Evolutionary conservation across 2,113 vertebrate genomes (phyloP).

Genomic region (Oreocharis arfaki): DNA sequence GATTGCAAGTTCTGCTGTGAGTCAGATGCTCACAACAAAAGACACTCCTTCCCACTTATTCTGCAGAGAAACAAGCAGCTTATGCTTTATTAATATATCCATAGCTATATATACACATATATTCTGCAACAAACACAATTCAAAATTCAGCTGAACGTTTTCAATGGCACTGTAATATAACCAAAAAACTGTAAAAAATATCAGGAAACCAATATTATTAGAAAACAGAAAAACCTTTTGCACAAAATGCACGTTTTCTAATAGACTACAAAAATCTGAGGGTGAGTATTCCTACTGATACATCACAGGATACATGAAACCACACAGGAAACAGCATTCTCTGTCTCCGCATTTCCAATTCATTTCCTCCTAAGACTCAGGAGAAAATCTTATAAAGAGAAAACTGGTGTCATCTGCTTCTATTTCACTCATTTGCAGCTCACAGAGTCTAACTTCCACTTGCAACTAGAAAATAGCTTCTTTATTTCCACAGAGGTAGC

Average conservation of each 20-base stretch:
- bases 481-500: neutral
- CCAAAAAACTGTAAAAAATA: neutral
- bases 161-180: neutral
- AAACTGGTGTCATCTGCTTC: neutral
- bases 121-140: neutral
- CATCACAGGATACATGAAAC: neutral
- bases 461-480: neutral
- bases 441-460: neutral
- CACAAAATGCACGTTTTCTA: neutral
- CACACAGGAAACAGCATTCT: neutral
- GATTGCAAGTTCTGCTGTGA: neutral
- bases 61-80: neutral
- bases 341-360: neutral
- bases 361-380: neutral
- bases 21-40: neutral
- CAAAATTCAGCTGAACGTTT: neutral
- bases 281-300: no score
- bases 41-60: neutral
- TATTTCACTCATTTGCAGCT: neutral
- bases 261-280: neutral
- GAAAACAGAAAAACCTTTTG: neutral
- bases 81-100: neutral
- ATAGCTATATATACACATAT: neutral
- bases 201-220: neutral
- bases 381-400: neutral